A percentile compares a stretch with the other conserved stretches of the same genome.
phyloP scores from a whole-genome alignment of 2,888 invertebrate genomes.

The Salticus scenicus region DNA sequence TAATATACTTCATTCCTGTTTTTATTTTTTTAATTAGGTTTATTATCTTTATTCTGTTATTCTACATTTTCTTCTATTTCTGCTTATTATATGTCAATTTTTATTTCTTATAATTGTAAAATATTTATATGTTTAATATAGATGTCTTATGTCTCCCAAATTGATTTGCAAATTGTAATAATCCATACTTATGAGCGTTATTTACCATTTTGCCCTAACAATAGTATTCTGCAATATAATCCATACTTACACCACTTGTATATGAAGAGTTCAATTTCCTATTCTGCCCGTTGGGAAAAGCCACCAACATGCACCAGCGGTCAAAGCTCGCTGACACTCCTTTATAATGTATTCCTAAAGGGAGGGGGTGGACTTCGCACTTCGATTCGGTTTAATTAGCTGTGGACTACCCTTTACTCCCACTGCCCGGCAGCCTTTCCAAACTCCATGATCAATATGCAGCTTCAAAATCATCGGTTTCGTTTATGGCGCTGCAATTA shows the following conservation, averaged over 20 bases:
- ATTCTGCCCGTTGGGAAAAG: constrained; percentile 51
- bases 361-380: constrained; percentile 47
- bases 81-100: no score
- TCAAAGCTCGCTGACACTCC: constrained; percentile 65
- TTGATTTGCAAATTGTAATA: no score
- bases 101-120: no score
- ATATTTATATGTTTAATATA: no score
- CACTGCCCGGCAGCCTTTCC: constrained; percentile 28
- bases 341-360: constrained; percentile 65
- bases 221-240: not conserved
- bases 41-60: no score
- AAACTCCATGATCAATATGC: constrained; percentile 63
- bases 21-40: no score
- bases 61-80: no score
- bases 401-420: constrained; percentile 50
- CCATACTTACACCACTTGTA: constrained; percentile 32
- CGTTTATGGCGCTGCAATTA: constrained; percentile 66
- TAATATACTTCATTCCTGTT: no score
- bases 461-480: constrained; percentile 62
- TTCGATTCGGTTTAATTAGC: constrained; percentile 69
- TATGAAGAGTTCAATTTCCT: not conserved
- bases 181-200: no score
- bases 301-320: constrained; percentile 50
- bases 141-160: no score
- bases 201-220: no score